Conservation (phyloP, 2,888 invertebrate species). For the Thecophora atra region DNA sequence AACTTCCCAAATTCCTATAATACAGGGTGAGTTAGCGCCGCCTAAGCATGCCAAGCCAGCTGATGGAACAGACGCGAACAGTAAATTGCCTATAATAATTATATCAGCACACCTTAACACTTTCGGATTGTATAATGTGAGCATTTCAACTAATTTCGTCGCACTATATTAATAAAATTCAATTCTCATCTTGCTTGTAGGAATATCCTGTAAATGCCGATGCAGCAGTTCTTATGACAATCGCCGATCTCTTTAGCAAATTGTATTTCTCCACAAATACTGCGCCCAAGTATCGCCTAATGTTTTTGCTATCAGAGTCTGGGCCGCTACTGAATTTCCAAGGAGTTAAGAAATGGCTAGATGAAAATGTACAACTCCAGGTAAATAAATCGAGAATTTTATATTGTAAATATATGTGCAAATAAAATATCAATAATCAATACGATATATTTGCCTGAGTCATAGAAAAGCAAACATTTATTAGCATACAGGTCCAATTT, state of each 20-base stretch:
- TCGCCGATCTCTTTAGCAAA: conserved; percentile 87
- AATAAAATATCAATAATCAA: neutral
- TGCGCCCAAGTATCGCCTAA: conserved; percentile 78
- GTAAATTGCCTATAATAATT: conserved; percentile 83
- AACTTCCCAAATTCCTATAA: conserved; percentile 85
- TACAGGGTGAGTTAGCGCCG: conserved; percentile 81
- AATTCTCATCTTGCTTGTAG: conserved; percentile 66
- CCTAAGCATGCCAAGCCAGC: conserved; percentile 52
- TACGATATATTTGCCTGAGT: neutral
- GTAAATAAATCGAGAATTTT: conserved; percentile 65
- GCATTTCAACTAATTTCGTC: no score
- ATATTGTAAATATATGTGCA: no score
- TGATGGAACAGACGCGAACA: conserved; percentile 68
- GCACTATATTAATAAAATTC: conserved; percentile 1
- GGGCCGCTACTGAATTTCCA: conserved; percentile 93
- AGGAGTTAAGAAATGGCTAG: conserved; percentile 95
- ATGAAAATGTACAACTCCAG: conserved; percentile 73
- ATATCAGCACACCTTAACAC: conserved; percentile 95
- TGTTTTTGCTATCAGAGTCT: conserved; percentile 90
- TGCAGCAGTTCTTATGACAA: conserved; percentile 84
- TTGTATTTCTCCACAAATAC: conserved; percentile 81
- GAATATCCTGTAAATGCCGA: conserved; percentile 89
- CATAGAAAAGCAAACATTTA: neutral
- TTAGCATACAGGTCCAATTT: no score
- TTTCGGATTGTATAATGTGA: conserved; percentile 88